Base-by-base conservation (phyloP, 2,113 vertebrate genomes). In the Tupaia tana region DNA sequence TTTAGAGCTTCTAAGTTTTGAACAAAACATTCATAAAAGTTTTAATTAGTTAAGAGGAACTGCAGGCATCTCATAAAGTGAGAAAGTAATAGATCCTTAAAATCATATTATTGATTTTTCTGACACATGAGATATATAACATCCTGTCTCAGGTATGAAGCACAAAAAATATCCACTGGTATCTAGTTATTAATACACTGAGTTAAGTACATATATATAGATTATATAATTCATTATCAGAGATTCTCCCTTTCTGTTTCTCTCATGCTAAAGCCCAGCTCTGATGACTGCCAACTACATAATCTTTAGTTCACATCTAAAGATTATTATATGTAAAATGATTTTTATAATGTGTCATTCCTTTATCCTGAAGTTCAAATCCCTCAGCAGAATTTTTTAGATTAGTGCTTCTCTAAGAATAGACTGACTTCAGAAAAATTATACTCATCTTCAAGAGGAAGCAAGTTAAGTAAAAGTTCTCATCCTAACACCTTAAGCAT, bases 1-100 rank as follows among this genome's bases (percentile, higher is more conserved):
- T 13, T 85, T 80, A 63, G 13, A 24, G 29, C 43, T 90, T 87
- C 78, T 77, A 85, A 73, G 73, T 84, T 7, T 90, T 85, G 43
- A 85, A 73, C 61, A 94, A 93, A 87, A 87, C n/a, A 31, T 58
- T 80, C 61, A n/a, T 58, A 27, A 54, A 12, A 19, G 22, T 90
- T 94, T 90, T 56, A 77, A 80, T 70, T 61, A 82, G 93, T 29
- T 86, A 64, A 86, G 94, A 86, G 54, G n/a, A 86, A 89, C 18
- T 58, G 52, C 18, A 14, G 64, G 7, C 70, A 75, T 88, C 69
- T 86, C 74, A 74, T 69, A 75, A 66, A 67, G n/a, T 58, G 56
- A 22, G 52, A 71, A 71, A 69, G n/a, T 56, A 31, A 6, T 78
- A 4, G 54, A 5, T 86, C 22, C 20, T 89, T 73, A n/a, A 78